phyloP scores from a whole-genome alignment of 2,888 invertebrate species.

The Yponomeuta plumbellus region DNA sequence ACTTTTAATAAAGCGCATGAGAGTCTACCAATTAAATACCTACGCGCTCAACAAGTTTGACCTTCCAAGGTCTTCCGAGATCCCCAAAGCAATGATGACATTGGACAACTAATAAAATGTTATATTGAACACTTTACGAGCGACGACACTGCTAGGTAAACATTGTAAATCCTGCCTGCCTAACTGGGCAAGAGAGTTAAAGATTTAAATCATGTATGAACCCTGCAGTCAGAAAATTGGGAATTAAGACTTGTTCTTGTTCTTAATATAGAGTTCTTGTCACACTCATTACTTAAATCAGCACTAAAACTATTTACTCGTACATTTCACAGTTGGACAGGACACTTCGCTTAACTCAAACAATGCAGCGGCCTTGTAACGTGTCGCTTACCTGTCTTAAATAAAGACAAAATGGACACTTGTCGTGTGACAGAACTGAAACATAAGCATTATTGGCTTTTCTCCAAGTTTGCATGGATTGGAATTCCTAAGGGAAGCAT shows the following conservation, averaged over 20 bases:
- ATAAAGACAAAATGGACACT: neutral
- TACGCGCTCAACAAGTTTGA: neutral
- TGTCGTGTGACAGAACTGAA: neutral
- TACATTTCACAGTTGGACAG: neutral
- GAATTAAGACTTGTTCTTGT: too few relatives aligned
- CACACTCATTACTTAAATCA: too few relatives aligned
- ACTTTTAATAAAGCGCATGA: neutral
- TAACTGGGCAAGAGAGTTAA: too few relatives aligned
- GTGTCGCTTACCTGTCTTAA: neutral
- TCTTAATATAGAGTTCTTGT: too few relatives aligned
- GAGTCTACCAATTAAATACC: neutral
- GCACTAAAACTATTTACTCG: neutral
- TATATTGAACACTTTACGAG: neutral
- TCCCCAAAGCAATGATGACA: neutral
- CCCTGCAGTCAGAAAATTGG: too few relatives aligned
- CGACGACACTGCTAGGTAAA: neutral
- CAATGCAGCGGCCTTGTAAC: neutral
- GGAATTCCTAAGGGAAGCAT: neutral
- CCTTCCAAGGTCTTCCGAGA: neutral
- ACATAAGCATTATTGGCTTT: neutral
- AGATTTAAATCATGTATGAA: too few relatives aligned
- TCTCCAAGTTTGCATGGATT: neutral
- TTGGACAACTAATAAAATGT: neutral
- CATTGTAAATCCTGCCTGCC: too few relatives aligned
- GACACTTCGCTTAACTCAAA: neutral